phyloP scores from a whole-genome alignment of 2,888 invertebrate species.

The Hedya salicella region DNA sequence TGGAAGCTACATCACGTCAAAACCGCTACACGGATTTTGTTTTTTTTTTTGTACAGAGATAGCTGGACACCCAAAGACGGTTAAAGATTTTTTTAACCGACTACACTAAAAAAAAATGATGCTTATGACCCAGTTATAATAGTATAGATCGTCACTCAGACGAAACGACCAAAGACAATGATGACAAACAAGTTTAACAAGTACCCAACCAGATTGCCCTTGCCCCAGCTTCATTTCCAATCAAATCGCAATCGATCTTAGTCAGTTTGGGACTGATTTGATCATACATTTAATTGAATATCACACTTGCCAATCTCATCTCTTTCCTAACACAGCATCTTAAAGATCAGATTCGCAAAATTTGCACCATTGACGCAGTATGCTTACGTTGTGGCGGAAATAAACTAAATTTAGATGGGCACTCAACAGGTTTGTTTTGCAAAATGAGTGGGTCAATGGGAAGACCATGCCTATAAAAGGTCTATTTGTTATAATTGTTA shows the following conservation, averaged over 20 bases:
- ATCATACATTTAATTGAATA: slow-evolving; percentile 7
- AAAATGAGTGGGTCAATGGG: slow-evolving; percentile 11
- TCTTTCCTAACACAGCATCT: neutral
- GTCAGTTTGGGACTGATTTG: slow-evolving; percentile 12
- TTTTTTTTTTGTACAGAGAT: no score
- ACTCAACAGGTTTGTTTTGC: slow-evolving; percentile 19
- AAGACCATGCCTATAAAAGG: no score
- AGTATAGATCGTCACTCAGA: no score
- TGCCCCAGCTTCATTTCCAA: neutral
- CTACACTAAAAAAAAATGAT: no score
- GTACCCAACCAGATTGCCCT: neutral
- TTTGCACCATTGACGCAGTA: neutral
- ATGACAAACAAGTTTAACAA: no score
- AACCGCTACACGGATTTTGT: no score
- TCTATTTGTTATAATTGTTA: no score
- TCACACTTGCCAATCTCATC: neutral
- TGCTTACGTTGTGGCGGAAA: slow-evolving; percentile 9
- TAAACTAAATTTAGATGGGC: slow-evolving; percentile 13
- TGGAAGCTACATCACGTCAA: no score
- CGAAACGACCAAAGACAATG: no score
- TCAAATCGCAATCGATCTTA: slow-evolving; percentile 14
- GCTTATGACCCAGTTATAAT: no score
- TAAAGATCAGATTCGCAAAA: neutral
- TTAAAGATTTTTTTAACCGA: no score
- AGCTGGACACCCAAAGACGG: no score